Base-by-base conservation (phyloP, 2,888 invertebrate species). In the Dastarcus helophoroides region DNA sequence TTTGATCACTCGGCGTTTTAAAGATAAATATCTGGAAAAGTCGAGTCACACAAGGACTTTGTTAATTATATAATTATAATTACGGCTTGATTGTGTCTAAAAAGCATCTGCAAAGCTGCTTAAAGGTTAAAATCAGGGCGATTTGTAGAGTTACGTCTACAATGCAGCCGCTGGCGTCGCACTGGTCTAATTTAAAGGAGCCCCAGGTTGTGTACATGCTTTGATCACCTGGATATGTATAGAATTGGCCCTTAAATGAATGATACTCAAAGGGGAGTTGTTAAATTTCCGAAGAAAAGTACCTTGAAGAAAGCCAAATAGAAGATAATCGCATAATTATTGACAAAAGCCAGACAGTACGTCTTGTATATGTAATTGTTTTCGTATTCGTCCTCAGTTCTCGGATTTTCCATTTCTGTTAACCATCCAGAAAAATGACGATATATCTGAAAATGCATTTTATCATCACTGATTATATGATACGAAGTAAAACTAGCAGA, bases 81-180 rank as follows among this genome's bases (percentile, higher is more conserved):
- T n/a, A n/a, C n/a, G n/a, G n/a, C n/a, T n/a, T n/a, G n/a, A n/a
- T n/a, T n/a, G n/a, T n/a, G n/a, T n/a, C n/a, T n/a, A n/a, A n/a
- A n/a, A n/a, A n/a, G n/a, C n/a, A n/a, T n/a, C n/a, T n/a, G n/a
- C n/a, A n/a, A n/a, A n/a, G n/a, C n/a, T n/a, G n/a, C n/a, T n/a
- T n/a, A n/a, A n/a, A n/a, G n/a, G n/a, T n/a, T n/a, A n/a, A n/a
- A n/a, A n/a, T n/a, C n/a, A n/a, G n/a, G n/a, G n/a, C n/a, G n/a
- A n/a, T n/a, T n/a, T n/a, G n/a, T n/a, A n/a, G n/a, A n/a, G n/a
- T n/a, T n/a, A n/a, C n/a, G 46, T 73, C 71, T 10, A 67, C 62
- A 6, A 72, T 55, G 48, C 73, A 75, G 1, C 73, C 71, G 3
- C 66, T 59, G 3, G 63, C 62, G 39, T 62, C 62, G 39, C 67